Evolutionary conservation across 2,797 vertebrate genomes (phyloP).

Genomic region (Pygocentrus nattereri): DNA sequence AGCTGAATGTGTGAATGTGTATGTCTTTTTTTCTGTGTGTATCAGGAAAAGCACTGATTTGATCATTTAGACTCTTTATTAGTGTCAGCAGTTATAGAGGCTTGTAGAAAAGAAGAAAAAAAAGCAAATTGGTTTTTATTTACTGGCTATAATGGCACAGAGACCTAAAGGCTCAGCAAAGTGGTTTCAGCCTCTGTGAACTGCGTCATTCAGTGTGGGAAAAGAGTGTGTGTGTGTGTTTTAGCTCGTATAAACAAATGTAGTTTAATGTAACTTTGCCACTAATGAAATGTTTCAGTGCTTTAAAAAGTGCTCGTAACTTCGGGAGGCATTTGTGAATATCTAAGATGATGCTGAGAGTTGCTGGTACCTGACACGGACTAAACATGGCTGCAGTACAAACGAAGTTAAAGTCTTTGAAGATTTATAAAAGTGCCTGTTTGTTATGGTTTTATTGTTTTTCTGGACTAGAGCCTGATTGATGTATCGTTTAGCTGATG

Average conservation of each 20-base stretch:
- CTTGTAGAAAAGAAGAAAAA: slow-evolving; percentile 34
- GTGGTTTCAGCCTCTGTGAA: slow-evolving; percentile 20
- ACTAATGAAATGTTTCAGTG: slow-evolving; percentile 73
- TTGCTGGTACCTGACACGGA: slow-evolving; percentile 65
- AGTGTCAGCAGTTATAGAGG: slow-evolving; percentile 26
- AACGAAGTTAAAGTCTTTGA: not conserved
- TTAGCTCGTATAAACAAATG: slow-evolving; percentile 73
- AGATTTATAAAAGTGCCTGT: not conserved
- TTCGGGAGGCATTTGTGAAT: slow-evolving; percentile 38
- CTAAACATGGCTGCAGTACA: slow-evolving; percentile 11
- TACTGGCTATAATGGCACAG: slow-evolving; percentile 28
- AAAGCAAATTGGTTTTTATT: slow-evolving; percentile 44
- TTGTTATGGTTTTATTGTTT: not conserved
- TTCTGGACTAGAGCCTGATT: not conserved
- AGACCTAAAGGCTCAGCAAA: slow-evolving; percentile 23
- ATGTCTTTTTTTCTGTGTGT: slow-evolving; percentile 1
- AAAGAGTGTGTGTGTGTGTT: slow-evolving; percentile 51
- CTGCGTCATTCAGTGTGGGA: slow-evolving; percentile 60
- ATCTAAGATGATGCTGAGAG: slow-evolving; percentile 61
- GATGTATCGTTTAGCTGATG: not conserved
- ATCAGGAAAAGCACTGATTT: slow-evolving; percentile 39
- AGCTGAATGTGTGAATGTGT: slow-evolving; percentile 28
- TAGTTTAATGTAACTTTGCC: slow-evolving; percentile 75
- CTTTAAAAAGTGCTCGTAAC: slow-evolving; percentile 73
- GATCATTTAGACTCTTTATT: slow-evolving; percentile 47